These are phyloP conservation scores for Peromyscus polionotus DNA, from an alignment of 2,113 vertebrate species.

Conservation along the genomic window DNA sequence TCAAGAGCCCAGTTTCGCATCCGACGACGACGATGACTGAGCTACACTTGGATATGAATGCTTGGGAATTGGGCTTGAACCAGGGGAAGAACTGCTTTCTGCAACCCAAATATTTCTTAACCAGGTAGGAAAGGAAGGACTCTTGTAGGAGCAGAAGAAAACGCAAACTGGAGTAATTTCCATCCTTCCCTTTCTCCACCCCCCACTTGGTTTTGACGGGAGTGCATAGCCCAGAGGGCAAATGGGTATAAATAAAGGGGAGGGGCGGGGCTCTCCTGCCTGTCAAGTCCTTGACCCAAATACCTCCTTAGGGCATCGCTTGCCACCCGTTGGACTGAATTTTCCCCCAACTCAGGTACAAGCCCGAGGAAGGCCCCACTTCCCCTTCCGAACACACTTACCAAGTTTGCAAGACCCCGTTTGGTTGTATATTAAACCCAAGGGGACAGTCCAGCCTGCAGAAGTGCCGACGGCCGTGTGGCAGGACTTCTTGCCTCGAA, in stretches of 20 bases:
- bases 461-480: constrained; percentile 91
- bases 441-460: constrained; percentile 94
- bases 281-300: background rate
- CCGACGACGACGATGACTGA: too few species aligned
- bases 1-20: background rate
- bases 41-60: background rate
- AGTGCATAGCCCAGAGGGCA: background rate
- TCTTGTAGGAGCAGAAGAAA: background rate
- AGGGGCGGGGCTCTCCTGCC: background rate
- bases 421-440: constrained; percentile 87
- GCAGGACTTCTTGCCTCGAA: constrained; percentile 92
- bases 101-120: constrained; percentile 46
- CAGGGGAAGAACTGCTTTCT: background rate
- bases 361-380: background rate
- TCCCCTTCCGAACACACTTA: constrained; percentile 82
- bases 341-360: background rate
- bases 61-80: background rate
- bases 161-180: background rate
- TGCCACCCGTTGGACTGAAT: background rate
- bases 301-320: background rate
- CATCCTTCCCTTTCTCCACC: background rate
- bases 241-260: background rate
- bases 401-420: constrained; percentile 88
- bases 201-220: background rate
- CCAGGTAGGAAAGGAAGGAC: background rate